Base-by-base conservation (phyloP, 2,797 vertebrate genomes). In the Cichlasoma orientale region DNA sequence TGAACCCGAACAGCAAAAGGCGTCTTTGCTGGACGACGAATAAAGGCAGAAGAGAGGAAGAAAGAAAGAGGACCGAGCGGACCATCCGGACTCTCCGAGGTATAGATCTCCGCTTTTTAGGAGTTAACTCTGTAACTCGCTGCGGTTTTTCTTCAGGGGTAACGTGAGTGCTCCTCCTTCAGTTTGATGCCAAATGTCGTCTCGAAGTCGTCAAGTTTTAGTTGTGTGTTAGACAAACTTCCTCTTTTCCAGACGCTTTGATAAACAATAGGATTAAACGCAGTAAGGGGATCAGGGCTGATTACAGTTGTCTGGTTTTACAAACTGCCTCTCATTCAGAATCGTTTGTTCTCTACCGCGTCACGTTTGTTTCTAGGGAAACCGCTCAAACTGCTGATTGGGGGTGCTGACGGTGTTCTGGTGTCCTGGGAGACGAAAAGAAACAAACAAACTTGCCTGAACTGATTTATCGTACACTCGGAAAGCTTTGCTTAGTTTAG, bases 261-360 rank as follows among this genome's bases (percentile, higher is more conserved):
- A 82, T 85, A 82, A 86, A 91, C 88, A 90, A 89, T 79, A 59
- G 93, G 94, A 95, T 95, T 95, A 94, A 82, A 87, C 19, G 8
- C 53, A 47, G 57, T 74, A 77, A 91, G 84, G 54, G 57, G 88
- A 85, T 86, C 84, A 25, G 41, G 23, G 2, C 61, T 71, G 82
- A 41, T 82, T 54, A 78, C 71, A 54, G 54, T 8, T 54, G 78
- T 82, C 78, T 55, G 77, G 8, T 78, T 50, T 52, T 74, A 25
- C 86, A 57, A 66, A 66, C 16, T 66, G 38, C 47, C 18, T 19
- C 18, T 50, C 5, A 10, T 47, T 5, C 5, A 44, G 4, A 14
- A 14, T 6, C 57, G 29, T 72, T 56, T 53, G 38, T 12, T 23
- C 10, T 38, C 11, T 56, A 33, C 13, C 19, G 5, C 29, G 23